phyloP scores from a whole-genome alignment of 2,113 vertebrate species.

The Paraplagusia blochii region DNA sequence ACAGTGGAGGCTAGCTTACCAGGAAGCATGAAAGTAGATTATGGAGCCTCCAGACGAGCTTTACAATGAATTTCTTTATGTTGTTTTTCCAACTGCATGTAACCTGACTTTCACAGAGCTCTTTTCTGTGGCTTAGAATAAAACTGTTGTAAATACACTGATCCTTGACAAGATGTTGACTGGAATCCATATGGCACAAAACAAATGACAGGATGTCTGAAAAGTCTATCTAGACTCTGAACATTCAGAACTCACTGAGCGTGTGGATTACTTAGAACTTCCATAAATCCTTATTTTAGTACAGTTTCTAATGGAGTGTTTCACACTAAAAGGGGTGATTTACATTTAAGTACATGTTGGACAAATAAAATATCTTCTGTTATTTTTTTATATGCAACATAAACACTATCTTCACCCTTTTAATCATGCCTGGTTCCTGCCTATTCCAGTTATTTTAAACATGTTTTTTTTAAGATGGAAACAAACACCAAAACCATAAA shows the following conservation, averaged over 20 bases:
- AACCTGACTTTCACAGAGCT: conserved; percentile 2
- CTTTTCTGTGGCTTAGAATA: not conserved
- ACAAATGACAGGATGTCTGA: not conserved
- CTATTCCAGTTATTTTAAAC: not conserved
- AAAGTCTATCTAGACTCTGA: not conserved
- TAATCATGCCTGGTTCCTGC: not conserved
- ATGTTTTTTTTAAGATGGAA: not conserved
- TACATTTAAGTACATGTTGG: conserved; percentile 10
- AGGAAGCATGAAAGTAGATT: conserved; percentile 16
- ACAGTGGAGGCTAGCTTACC: conserved; percentile 13
- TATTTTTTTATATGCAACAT: conserved; percentile 10
- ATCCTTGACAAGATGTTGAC: conserved; percentile 8
- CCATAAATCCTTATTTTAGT: conserved; percentile 3
- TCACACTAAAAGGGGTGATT: not conserved
- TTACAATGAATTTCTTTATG: conserved; percentile 15
- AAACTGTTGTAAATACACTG: not conserved
- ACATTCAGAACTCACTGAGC: not conserved
- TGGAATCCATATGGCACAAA: not conserved
- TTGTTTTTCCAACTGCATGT: not conserved
- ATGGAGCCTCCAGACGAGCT: conserved; percentile 24
- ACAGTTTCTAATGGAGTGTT: not conserved
- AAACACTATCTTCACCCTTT: not conserved
- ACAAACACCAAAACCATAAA: not conserved
- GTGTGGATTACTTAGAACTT: not conserved
- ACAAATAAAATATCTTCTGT: conserved; percentile 20